phyloP scores from a whole-genome alignment of 2,888 invertebrate genomes.

The Lathronympha strigana region DNA sequence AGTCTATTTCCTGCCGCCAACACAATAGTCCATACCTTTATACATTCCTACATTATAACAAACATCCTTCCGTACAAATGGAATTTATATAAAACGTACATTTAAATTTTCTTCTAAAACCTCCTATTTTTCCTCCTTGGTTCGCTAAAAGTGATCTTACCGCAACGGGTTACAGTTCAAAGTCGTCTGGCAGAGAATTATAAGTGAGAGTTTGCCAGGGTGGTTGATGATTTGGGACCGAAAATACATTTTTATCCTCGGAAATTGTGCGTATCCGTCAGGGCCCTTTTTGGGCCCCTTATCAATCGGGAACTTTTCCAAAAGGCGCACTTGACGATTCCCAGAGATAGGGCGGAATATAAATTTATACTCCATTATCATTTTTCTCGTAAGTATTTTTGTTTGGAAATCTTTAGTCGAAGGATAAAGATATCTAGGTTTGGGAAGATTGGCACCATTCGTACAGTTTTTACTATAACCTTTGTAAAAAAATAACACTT shows the following conservation, averaged over 20 bases:
- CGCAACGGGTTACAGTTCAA: not conserved
- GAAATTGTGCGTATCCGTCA: constrained; percentile 46
- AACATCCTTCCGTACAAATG: constrained; percentile 35
- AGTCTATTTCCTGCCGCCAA: constrained; percentile 27
- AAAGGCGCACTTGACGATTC: constrained; percentile 31
- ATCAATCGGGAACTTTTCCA: constrained; percentile 57
- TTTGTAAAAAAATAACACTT: too few relatives aligned
- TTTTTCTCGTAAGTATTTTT: not conserved
- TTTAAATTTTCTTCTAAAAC: not conserved
- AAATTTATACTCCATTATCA: constrained; percentile 19
- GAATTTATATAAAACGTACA: constrained; percentile 25
- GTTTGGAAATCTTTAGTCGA: not conserved
- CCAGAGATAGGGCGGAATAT: constrained; percentile 11
- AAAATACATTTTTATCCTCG: constrained; percentile 48
- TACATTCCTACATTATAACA: constrained; percentile 36
- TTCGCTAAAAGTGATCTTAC: not conserved
- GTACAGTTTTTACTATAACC: too few relatives aligned
- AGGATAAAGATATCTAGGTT: too few relatives aligned
- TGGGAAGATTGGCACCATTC: too few relatives aligned
- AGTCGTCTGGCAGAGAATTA: not conserved
- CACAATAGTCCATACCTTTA: constrained; percentile 22
- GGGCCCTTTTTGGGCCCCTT: constrained; percentile 57
- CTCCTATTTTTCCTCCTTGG: not conserved
- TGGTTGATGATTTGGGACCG: not conserved
- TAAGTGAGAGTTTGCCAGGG: not conserved